These are phyloP conservation scores for Rosalia funebris DNA, from an alignment of 2,888 invertebrate species.

Conservation along the genomic window DNA sequence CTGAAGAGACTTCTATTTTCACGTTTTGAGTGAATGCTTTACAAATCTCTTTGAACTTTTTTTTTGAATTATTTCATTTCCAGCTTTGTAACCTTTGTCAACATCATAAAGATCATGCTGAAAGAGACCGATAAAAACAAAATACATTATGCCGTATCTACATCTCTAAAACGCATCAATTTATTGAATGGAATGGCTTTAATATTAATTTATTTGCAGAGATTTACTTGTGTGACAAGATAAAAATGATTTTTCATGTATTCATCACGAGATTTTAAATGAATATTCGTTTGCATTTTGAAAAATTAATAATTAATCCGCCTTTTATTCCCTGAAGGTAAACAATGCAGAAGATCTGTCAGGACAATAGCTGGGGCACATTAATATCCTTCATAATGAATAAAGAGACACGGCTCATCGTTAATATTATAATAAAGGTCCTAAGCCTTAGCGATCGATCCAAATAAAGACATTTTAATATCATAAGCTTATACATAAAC, in stretches of 20 bases:
- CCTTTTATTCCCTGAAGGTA: constrained; percentile 32
- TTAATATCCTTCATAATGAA: constrained; percentile 45
- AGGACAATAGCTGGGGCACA: constrained; percentile 39
- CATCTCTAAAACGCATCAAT: constrained; percentile 20
- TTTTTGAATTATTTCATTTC: not conserved
- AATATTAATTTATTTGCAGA: constrained; percentile 29
- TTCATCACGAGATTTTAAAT: constrained; percentile 6
- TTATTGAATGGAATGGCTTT: constrained; percentile 21
- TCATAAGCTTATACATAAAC: constrained; percentile 44
- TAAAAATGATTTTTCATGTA: constrained; percentile 27
- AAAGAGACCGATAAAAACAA: constrained; percentile 21
- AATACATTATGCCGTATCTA: constrained; percentile 24
- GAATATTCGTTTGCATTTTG: constrained; percentile 25
- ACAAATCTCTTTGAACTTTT: not conserved
- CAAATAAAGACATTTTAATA: constrained; percentile 43
- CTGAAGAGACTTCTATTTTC: too few species aligned
- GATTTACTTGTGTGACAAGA: constrained; percentile 26
- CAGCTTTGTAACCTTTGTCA: not conserved
- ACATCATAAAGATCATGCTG: constrained; percentile 7
- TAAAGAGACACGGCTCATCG: constrained; percentile 39
- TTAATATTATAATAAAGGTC: constrained; percentile 44
- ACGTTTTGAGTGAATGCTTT: too few species aligned
- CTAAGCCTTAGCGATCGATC: constrained; percentile 28
- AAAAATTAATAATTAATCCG: constrained; percentile 33
- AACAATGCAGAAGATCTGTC: constrained; percentile 36